Evolutionary conservation across 2,888 invertebrate genomes (phyloP), one percentile per base, ranked within the genome.

Genomic region (Pheosia tremula): DNA sequence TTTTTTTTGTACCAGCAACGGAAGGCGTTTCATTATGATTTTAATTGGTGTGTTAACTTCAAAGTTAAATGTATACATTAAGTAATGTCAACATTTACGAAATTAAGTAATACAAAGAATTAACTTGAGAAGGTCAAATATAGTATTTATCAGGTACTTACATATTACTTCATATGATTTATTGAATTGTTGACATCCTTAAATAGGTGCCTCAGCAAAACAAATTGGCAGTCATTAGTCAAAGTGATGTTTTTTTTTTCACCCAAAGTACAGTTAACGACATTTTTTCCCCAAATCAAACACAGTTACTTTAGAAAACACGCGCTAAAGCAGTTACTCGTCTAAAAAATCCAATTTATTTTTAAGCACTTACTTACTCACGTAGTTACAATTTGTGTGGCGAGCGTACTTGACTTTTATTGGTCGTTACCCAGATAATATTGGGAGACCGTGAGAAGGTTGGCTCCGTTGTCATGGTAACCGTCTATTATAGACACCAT

Each of bases 331-430:
- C 52, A 72, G 66, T 72, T 71, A 74, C 67, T 72, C 69, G 73
- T 70, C 68, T 74, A 79, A 56, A 81, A 83, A 72, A 77, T 77
- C 78, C 80, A 81, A 83, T 82, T 85, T 81, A 80, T 72, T 80
- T 77, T 78, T 61, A 72, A 80, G 72, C 69, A 75, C 74, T 78
- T 80, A 78, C 75, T 75, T 71, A 73, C 67, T 67, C 60, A 64
- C 71, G 66, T 70, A 65, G 66, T 67, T 54, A 71, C 62, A 71
- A 69, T 72, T 72, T 71, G 62, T 87, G 81, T 81, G 81, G 82
- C 78, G 78, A 81, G 78, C 81, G 82, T 77, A 83, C 86, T 87
- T 82, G 84, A 83, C 74, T 86, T 87, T 89, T 87, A 89, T 88
- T 80, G 85, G 81, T 83, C 83, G 84, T 87, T 88, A 85, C 79